phyloP scores from a whole-genome alignment of 1,140 invertebrate genomes.

The Homarus americanus region DNA sequence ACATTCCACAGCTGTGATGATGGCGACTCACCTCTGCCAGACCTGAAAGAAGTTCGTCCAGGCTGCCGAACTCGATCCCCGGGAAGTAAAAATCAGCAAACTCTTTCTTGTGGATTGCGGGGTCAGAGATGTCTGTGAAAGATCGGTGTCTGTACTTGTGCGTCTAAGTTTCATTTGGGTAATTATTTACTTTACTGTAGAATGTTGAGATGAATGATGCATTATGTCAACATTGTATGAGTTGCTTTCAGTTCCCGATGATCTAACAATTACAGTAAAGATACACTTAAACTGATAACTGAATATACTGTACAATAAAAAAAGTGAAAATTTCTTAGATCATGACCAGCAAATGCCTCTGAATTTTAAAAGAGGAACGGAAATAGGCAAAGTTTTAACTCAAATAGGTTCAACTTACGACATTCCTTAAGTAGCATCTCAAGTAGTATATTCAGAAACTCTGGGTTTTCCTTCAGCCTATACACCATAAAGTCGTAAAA shows the following conservation, averaged over 20 bases:
- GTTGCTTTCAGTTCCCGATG: too few relatives aligned
- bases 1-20: background rate
- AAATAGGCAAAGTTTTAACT: background rate
- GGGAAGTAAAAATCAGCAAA: constrained; percentile 46
- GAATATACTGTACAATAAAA: background rate
- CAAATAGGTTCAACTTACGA: constrained; percentile 7
- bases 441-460: constrained; percentile 19
- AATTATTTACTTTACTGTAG: too few relatives aligned
- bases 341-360: background rate
- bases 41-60: constrained; percentile 22
- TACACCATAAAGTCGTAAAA: constrained; percentile 51
- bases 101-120: background rate
- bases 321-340: background rate
- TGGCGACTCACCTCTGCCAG: constrained; percentile 23
- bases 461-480: constrained; percentile 20
- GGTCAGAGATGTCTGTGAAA: constrained; percentile 12
- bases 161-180: too few relatives aligned
- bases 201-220: too few relatives aligned
- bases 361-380: background rate
- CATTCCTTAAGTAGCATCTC: constrained; percentile 35
- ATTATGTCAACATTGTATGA: too few relatives aligned
- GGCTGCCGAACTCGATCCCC: background rate
- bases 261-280: too few relatives aligned
- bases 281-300: background rate
- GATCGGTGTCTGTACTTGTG: too few relatives aligned